A percentile compares a stretch with the other conserved stretches of the same genome.
These are phyloP conservation scores for Arothron firmamentum DNA, from an alignment of 2,113 vertebrate genomes.

Conservation along the genomic window DNA sequence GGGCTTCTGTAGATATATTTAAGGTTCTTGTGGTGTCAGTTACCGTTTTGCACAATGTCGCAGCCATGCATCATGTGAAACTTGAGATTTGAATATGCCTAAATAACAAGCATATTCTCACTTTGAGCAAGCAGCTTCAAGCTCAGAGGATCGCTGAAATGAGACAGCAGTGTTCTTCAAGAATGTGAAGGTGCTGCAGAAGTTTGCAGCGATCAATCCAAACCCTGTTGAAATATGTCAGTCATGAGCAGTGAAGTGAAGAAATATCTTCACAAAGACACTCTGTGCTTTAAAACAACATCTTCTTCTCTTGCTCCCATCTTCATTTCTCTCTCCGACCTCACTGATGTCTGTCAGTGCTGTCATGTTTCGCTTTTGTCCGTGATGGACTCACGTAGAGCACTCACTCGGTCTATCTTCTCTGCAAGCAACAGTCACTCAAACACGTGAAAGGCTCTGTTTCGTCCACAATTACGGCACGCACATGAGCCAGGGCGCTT, in stretches of 20 bases:
- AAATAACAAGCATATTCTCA: too few species aligned
- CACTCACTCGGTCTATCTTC: slow-evolving; percentile 59
- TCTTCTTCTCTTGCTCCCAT: background rate
- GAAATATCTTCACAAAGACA: background rate
- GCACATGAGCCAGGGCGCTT: slow-evolving; percentile 35
- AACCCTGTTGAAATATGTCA: background rate
- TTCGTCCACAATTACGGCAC: slow-evolving; percentile 13
- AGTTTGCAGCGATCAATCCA: background rate
- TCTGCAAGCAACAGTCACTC: slow-evolving; percentile 35
- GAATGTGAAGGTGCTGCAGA: background rate
- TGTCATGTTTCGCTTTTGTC: slow-evolving; percentile 37
- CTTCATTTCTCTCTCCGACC: slow-evolving; percentile 11
- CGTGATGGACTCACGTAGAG: slow-evolving; percentile 43
- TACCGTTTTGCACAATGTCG: too few species aligned
- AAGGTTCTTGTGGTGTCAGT: too few species aligned
- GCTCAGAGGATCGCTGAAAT: background rate
- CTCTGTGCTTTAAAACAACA: background rate
- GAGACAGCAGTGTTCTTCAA: background rate
- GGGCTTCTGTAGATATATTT: too few species aligned
- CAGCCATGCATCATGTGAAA: too few species aligned
- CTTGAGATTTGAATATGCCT: too few species aligned
- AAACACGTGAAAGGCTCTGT: slow-evolving; percentile 1
- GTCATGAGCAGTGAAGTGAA: background rate
- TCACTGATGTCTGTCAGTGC: slow-evolving; percentile 53
- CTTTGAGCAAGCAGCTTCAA: too few species aligned